These are phyloP conservation scores for Dasysyrphus tricinctus DNA, from an alignment of 2,888 invertebrate species.

Conservation along the genomic window DNA sequence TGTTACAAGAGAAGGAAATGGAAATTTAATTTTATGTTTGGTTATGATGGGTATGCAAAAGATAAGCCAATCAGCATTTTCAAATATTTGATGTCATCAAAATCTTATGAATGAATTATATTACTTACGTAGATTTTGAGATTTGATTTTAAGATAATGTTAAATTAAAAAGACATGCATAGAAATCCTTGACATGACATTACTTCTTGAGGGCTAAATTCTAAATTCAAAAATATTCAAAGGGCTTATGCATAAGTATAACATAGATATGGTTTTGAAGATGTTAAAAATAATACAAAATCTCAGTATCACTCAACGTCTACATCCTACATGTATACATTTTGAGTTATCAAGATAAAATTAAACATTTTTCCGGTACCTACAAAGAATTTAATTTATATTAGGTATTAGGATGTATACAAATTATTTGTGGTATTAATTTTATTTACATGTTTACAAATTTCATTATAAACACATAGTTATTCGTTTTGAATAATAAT, in stretches of 20 bases:
- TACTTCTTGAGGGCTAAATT: background rate
- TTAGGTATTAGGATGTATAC: too few species aligned
- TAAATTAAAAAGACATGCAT: background rate
- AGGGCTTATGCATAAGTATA: background rate
- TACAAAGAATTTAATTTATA: too few species aligned
- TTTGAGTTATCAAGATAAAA: too few species aligned
- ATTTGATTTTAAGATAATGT: conserved; percentile 11
- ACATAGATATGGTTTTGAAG: too few species aligned
- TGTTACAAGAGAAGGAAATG: conserved; percentile 16
- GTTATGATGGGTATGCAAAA: conserved; percentile 8
- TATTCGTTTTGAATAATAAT: too few species aligned
- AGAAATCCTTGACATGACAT: background rate
- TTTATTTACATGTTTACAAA: too few species aligned
- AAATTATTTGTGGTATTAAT: too few species aligned
- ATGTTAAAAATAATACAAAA: background rate
- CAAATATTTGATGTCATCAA: conserved; percentile 25
- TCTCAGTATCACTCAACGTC: background rate
- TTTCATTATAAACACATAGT: too few species aligned
- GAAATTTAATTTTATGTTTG: conserved; percentile 26
- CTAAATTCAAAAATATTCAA: background rate
- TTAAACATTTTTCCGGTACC: too few species aligned
- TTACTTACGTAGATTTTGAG: conserved; percentile 1
- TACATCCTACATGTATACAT: too few species aligned
- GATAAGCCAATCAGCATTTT: conserved; percentile 27
- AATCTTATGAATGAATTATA: conserved; percentile 24